A percentile compares a stretch with the other conserved stretches of the same genome.
These are phyloP conservation scores for Ashinkailepas kermadecensis DNA, from an alignment of 2,888 invertebrate species.

Conservation along the genomic window DNA sequence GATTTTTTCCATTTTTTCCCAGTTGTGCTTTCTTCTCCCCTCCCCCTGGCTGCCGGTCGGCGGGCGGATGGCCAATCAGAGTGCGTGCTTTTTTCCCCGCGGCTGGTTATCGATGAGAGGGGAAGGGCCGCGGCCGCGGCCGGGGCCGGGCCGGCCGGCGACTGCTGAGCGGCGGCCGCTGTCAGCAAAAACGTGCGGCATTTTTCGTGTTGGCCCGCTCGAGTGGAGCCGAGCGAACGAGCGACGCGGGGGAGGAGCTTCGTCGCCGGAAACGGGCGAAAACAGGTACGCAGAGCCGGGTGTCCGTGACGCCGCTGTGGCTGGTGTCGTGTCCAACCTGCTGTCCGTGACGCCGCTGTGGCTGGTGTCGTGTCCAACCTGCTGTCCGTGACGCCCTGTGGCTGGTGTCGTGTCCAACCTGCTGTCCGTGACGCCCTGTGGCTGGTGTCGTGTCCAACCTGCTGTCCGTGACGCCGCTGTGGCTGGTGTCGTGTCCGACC, in stretches of 20 bases:
- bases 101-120: constrained; percentile 5
- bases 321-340: too few species aligned
- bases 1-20: constrained; percentile 20
- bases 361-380: too few species aligned
- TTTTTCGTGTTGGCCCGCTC: background rate
- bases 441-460: too few species aligned
- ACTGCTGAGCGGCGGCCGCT: background rate
- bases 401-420: too few species aligned
- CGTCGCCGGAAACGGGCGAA: background rate
- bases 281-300: background rate
- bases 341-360: too few species aligned
- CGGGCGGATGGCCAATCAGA: constrained; percentile 1
- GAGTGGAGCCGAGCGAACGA: background rate
- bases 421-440: too few species aligned
- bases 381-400: too few species aligned
- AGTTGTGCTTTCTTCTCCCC: background rate
- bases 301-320: too few species aligned
- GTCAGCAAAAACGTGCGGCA: background rate
- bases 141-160: background rate
- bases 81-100: background rate
- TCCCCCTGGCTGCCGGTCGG: background rate
- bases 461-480: too few species aligned
- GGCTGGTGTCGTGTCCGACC: too few species aligned
- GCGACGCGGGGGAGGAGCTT: background rate
- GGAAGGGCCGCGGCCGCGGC: background rate